phyloP scores from a whole-genome alignment of 2,797 vertebrate genomes.

The Odontamblyopus lacepedii region DNA sequence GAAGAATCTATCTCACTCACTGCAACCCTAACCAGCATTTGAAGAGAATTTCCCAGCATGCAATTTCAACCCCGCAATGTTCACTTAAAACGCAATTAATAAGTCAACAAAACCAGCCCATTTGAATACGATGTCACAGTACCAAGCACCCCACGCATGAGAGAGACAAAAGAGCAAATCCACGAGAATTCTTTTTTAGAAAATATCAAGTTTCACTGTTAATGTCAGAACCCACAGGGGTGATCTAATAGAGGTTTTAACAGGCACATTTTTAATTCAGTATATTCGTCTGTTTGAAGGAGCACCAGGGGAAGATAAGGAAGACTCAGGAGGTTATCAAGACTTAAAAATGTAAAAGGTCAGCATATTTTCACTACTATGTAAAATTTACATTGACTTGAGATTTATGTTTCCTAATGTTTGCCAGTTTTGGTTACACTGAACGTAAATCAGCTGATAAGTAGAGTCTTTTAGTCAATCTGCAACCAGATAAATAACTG shows the following conservation, averaged over 20 bases:
- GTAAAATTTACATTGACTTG: neutral
- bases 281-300: conserved; percentile 51
- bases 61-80: conserved; percentile 68
- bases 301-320: neutral
- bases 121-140: conserved; percentile 59
- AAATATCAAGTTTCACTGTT: conserved; percentile 31
- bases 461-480: conserved; percentile 51
- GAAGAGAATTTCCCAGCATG: conserved; percentile 75
- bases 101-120: conserved; percentile 73
- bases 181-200: conserved; percentile 2
- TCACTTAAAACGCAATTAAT: conserved; percentile 77
- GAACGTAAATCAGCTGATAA: conserved; percentile 44
- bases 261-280: conserved; percentile 45
- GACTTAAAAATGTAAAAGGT: neutral
- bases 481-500: conserved; percentile 64
- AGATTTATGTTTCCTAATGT: conserved; percentile 15
- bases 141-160: conserved; percentile 29
- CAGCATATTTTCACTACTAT: neutral
- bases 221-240: conserved; percentile 48
- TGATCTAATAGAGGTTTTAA: conserved; percentile 58
- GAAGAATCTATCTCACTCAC: conserved; percentile 49
- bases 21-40: conserved; percentile 55
- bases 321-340: neutral
- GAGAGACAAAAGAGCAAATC: conserved; percentile 36
- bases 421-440: conserved; percentile 36